A percentile compares a stretch with the other conserved stretches of the same genome.
Conservation (phyloP, 2,797 vertebrate genomes). For the Hirundo rustica region DNA sequence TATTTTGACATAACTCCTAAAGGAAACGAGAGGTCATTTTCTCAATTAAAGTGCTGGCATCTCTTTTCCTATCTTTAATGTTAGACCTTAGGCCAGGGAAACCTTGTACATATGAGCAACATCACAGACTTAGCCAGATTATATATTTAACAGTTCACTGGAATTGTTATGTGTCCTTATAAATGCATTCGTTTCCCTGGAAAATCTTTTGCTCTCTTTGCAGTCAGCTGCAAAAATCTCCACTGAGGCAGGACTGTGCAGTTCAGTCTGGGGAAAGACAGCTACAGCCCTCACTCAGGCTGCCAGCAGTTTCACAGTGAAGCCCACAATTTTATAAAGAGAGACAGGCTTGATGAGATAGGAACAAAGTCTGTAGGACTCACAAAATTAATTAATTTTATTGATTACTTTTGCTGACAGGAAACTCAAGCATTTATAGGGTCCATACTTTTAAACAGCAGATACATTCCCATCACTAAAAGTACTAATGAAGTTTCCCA, state of each 20-base stretch:
- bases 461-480: neutral
- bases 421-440: slow-evolving; percentile 42
- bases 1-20: slow-evolving; percentile 57
- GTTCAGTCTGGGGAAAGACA: neutral
- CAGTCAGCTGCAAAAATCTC: neutral
- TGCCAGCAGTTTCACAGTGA: neutral
- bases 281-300: neutral
- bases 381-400: neutral
- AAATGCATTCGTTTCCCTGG: neutral
- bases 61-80: neutral
- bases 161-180: neutral
- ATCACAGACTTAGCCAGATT: neutral
- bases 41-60: neutral
- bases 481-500: neutral
- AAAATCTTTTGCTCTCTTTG: neutral
- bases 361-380: neutral
- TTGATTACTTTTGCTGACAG: neutral
- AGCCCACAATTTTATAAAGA: neutral
- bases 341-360: neutral
- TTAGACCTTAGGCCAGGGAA: neutral
- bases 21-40: slow-evolving; percentile 7
- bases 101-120: neutral
- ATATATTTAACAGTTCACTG: neutral
- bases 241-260: neutral
- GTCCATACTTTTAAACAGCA: neutral